Base-by-base conservation (phyloP, 2,113 vertebrate genomes). In the Camelus bactrianus region DNA sequence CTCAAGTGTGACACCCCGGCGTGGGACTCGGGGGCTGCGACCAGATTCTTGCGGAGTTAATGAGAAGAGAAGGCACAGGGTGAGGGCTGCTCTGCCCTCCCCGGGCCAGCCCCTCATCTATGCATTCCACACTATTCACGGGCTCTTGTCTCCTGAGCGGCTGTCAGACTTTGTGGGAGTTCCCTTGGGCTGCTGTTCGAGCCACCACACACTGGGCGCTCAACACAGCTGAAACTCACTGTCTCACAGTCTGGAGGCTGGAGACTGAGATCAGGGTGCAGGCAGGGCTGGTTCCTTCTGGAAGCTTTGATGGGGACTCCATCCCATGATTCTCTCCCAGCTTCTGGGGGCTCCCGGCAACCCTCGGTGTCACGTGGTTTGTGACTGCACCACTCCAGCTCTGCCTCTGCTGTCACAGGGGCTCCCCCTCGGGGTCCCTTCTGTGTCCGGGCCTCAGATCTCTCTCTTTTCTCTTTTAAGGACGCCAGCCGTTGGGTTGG, bases 381-480 rank as follows among this genome's bases (percentile, higher is more conserved):
- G 22, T 11, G 46, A 54, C 24, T 8, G 0, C 0, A 0, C 24
- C 3, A 9, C 6, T 48, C 28, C 11, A 1, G 15, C 35, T 48
- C 54, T 32, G 46, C 3, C 24, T 15, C 1, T 0, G 5, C 4
- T 5, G 2, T 8, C 56, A 1, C 12, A 0, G 15, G 12, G 28
- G 35, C 28, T 16, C 64, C 50, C 62, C 17, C 2, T 17, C 10
- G 5, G 64, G 48, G 22, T 76, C 42, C 20, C 64, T 17, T 42
- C 77, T 8, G 32, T 3, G 13, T 72, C 54, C 28, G 35, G n/a
- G 46, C 42, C 77, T n/a, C 42, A 15, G 4, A 35, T 54, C 5
- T 48, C 24, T 38, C 54, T n/a, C 19, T 16, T 83, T 67, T 38
- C 17, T 69, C 48, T 38, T 30, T 2, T 5, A 24, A 56, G 54